Base-by-base conservation (phyloP, 1,140 invertebrate genomes). In the Phymorhynchus buccinoides region DNA sequence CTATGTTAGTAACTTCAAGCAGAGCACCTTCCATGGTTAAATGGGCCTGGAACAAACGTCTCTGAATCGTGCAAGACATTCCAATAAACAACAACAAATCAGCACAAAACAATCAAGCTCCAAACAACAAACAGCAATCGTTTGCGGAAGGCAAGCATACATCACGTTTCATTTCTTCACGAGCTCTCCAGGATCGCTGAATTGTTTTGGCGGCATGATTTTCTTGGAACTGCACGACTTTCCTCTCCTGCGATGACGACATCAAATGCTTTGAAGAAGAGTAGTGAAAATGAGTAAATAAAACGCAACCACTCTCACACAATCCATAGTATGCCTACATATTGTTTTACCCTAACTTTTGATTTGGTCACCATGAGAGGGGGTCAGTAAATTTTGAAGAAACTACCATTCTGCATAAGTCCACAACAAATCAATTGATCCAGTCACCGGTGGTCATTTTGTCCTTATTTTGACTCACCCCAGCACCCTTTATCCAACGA, bases 161-260 rank as follows among this genome's bases (percentile, higher is more conserved):
- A 22, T 73, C 62, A 35, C 48, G 37, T 44, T 86, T 52, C 37
- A 52, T 39, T 22, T 86, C 22, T 37, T 84, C 73, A 73, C 84
- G 77, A 6, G 71, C 35, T 77, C 78, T 87, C 88, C 88, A 88
- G 71, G 52, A 77, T 66, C 85, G 66, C 62, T 88, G 88, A n/a
- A 88, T 87, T 71, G 79, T 86, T 77, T 75, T 89, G 79, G 89
- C 89, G 84, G 89, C 89, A 82, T 82, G 48, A 39, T 82, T 66
- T 82, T 71, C 71, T 56, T 22, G 16, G 41, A 71, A 56, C 42
- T 42, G 44, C 41, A 52, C 30, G 48, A 75, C 41, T 18, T 41
- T 37, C 44, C 78, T 3, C 78, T 75, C 42, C 42, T 42, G 42
- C 48, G 37, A 18, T 44, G 16, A n/a, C n/a, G n/a, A 44, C 35